phyloP scores from a whole-genome alignment of 2,888 invertebrate genomes.

The Philhelius pedissequus region DNA sequence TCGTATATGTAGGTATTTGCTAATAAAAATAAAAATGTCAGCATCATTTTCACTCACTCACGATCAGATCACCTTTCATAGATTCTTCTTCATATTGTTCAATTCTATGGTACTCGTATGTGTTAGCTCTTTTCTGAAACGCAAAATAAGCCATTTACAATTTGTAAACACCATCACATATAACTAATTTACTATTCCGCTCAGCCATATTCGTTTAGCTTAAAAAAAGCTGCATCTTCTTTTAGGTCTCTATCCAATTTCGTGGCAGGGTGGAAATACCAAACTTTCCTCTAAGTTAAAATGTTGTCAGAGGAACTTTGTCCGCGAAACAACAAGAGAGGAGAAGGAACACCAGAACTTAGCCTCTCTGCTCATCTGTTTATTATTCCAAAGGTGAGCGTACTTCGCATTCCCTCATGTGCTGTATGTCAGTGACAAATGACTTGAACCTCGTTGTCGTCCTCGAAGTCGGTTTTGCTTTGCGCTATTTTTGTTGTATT shows the following conservation, averaged over 20 bases:
- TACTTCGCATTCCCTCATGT: neutral
- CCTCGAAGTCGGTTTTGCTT: constrained; percentile 11
- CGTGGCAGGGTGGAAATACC: neutral
- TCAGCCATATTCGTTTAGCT: constrained; percentile 68
- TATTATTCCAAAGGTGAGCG: constrained; percentile 67
- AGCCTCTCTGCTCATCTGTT: constrained; percentile 60
- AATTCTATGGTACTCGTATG: constrained; percentile 38
- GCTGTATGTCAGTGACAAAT: constrained; percentile 67
- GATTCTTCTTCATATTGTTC: constrained; percentile 30
- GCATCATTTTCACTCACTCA: constrained; percentile 15
- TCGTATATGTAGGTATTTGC: neutral
- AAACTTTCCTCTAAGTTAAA: neutral
- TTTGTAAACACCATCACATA: constrained; percentile 63
- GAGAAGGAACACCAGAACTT: no score
- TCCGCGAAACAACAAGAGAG: constrained; percentile 40
- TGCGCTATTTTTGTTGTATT: neutral
- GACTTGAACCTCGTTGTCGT: constrained; percentile 63
- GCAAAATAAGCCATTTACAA: constrained; percentile 59
- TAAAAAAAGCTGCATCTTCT: constrained; percentile 58
- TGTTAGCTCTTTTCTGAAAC: constrained; percentile 38
- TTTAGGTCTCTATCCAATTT: constrained; percentile 41
- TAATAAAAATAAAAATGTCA: constrained; percentile 62
- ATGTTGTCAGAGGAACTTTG: neutral
- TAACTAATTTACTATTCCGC: constrained; percentile 67
- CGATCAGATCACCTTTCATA: neutral